Percentiles rank a stretch among this genome's conserved stretches.
These are phyloP conservation scores for Motacilla tschutschensis DNA, from an alignment of 2,113 vertebrate species.

Conservation along the genomic window DNA sequence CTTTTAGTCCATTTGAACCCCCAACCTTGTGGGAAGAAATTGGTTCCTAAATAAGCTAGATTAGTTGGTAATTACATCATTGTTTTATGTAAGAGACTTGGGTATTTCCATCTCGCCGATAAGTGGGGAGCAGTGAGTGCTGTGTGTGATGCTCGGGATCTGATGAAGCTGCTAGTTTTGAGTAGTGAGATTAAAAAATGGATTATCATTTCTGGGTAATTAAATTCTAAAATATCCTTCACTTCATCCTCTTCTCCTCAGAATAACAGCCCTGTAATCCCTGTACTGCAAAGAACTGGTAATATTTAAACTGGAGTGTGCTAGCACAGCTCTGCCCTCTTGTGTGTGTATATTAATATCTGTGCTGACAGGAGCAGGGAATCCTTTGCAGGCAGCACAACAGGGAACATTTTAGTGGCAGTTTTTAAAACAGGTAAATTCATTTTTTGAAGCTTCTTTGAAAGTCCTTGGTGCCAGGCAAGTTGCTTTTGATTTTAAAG, in stretches of 20 bases:
- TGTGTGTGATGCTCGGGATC: neutral
- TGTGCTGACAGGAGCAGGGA: neutral
- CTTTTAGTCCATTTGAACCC: neutral
- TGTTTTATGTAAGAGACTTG: neutral
- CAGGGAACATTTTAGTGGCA: neutral
- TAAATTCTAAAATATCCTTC: neutral
- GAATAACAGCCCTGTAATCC: neutral
- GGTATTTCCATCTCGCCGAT: neutral
- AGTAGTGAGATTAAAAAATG: neutral
- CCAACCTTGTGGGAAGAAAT: neutral
- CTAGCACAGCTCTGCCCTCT: constrained; percentile 41
- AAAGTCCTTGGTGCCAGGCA: neutral
- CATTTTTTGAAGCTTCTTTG: neutral
- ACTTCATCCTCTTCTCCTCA: neutral
- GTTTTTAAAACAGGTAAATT: neutral
- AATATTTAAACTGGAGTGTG: neutral
- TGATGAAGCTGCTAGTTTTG: neutral
- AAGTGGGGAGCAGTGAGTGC: neutral
- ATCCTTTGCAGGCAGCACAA: neutral
- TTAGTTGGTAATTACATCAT: neutral
- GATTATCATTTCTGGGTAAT: neutral
- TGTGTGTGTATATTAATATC: neutral
- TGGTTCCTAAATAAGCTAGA: neutral
- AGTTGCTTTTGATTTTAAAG: neutral
- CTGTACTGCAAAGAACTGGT: neutral